Percentiles rank a stretch among this genome's conserved stretches.
These are phyloP conservation scores for Eudemis profundana DNA, from an alignment of 2,888 invertebrate species.

Conservation along the genomic window DNA sequence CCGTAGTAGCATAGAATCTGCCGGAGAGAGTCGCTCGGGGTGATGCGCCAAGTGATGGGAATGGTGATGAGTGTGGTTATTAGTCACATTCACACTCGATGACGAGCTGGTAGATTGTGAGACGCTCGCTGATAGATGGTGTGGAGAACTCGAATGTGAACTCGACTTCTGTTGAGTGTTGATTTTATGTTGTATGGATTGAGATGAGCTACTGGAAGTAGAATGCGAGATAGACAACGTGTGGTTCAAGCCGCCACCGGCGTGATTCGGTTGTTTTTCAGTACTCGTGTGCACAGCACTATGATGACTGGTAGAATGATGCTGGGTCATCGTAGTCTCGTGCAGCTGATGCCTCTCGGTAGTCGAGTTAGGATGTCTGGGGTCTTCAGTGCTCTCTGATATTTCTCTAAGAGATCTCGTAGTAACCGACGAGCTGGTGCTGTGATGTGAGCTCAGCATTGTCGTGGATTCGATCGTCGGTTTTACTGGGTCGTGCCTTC, in stretches of 20 bases:
- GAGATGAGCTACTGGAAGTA: constrained; percentile 87
- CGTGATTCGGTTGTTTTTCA: constrained; percentile 85
- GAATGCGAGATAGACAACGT: constrained; percentile 88
- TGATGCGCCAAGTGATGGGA: constrained; percentile 86
- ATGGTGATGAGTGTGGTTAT: constrained; percentile 89
- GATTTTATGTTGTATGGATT: constrained; percentile 87
- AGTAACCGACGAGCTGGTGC: constrained; percentile 89
- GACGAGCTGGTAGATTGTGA: constrained; percentile 83
- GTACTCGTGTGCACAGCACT: constrained; percentile 88
- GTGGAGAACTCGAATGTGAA: constrained; percentile 80
- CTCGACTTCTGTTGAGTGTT: constrained; percentile 81
- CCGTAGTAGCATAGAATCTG: constrained; percentile 80
- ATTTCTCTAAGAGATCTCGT: constrained; percentile 87
- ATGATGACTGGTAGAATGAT: constrained; percentile 88
- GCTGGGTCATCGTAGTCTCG: constrained; percentile 88
- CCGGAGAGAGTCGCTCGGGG: constrained; percentile 88
- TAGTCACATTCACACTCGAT: constrained; percentile 81
- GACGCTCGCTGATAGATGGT: constrained; percentile 83
- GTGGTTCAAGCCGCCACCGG: constrained; percentile 82
- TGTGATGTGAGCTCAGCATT: constrained; percentile 89
- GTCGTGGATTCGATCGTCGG: constrained; percentile 87
- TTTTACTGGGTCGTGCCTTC: constrained; percentile 81
- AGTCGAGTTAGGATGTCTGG: constrained; percentile 76
- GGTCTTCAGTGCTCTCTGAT: constrained; percentile 81
- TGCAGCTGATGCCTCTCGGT: constrained; percentile 87